Percentiles rank a stretch among this genome's conserved stretches.
Conservation (phyloP, 2,888 invertebrate species). For the Drosophila borborema region DNA sequence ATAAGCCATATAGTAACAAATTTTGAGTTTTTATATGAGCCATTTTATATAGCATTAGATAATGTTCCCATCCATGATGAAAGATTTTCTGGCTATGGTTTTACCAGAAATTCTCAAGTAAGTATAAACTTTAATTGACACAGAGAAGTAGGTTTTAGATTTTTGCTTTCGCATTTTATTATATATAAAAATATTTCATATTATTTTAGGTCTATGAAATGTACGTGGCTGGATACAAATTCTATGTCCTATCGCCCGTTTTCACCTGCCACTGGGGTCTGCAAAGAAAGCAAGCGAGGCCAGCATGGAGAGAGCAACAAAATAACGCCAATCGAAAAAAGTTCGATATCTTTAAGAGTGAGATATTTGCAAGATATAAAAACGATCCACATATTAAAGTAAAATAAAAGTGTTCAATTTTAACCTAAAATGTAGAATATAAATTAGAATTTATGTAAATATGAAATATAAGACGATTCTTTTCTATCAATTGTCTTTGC, state of each 20-base stretch:
- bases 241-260: conserved; percentile 93
- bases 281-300: conserved; percentile 91
- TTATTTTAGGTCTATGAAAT: conserved; percentile 94
- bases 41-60: conserved; percentile 94
- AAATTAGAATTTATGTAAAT: neutral
- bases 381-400: conserved; percentile 62
- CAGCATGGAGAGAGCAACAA: conserved; percentile 94
- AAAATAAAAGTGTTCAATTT: conserved; percentile 1
- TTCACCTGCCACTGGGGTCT: conserved; percentile 97
- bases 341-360: conserved; percentile 93
- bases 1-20: conserved; percentile 94
- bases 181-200: neutral
- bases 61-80: conserved; percentile 94
- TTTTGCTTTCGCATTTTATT: neutral
- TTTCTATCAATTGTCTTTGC: neutral
- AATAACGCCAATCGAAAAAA: conserved; percentile 92
- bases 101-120: conserved; percentile 96
- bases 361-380: conserved; percentile 91
- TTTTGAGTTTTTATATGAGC: conserved; percentile 94
- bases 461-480: neutral
- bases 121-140: conserved; percentile 26
- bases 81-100: conserved; percentile 95
- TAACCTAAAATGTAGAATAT: neutral
- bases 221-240: conserved; percentile 94
- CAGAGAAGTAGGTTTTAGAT: neutral